A percentile compares a stretch with the other conserved stretches of the same genome.
phyloP scores from a whole-genome alignment of 1,140 invertebrate genomes.

The Bombus pascuorum region DNA sequence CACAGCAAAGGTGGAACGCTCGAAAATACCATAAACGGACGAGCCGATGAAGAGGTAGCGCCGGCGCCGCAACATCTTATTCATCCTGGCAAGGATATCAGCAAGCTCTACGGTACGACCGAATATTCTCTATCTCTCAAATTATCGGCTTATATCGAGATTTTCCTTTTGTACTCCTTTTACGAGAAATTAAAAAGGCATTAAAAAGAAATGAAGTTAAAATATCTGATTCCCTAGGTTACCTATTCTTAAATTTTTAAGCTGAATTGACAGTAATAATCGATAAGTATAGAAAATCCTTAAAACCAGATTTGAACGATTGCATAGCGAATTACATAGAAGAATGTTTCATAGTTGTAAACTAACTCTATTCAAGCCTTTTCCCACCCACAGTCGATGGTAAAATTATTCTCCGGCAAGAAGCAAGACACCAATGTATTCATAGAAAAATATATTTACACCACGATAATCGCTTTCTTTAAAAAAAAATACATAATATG shows the following conservation, averaged over 20 bases:
- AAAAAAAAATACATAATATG: background rate
- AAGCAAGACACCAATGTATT: background rate
- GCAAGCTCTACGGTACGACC: slow-evolving; percentile 88
- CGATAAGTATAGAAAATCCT: background rate
- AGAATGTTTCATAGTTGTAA: background rate
- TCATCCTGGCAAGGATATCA: slow-evolving; percentile 92
- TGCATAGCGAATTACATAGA: background rate
- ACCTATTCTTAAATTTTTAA: background rate
- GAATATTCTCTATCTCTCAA: background rate
- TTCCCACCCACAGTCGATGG: background rate
- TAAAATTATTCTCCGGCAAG: background rate
- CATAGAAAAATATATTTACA: background rate
- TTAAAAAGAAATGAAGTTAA: background rate
- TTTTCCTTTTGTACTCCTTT: background rate
- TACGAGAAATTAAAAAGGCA: background rate
- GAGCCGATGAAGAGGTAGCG: slow-evolving; percentile 86
- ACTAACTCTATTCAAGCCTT: background rate
- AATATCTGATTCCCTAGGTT: background rate
- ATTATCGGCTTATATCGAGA: background rate
- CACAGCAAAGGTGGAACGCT: slow-evolving; percentile 95
- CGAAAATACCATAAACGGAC: slow-evolving; percentile 95
- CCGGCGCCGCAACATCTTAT: slow-evolving; percentile 89
- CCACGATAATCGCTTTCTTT: background rate
- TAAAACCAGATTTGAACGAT: background rate
- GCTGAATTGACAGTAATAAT: background rate